Evolutionary conservation across 1,140 invertebrate genomes (phyloP), one percentile per base, ranked within the genome.

Genomic region (Propsilocerus akamusi): DNA sequence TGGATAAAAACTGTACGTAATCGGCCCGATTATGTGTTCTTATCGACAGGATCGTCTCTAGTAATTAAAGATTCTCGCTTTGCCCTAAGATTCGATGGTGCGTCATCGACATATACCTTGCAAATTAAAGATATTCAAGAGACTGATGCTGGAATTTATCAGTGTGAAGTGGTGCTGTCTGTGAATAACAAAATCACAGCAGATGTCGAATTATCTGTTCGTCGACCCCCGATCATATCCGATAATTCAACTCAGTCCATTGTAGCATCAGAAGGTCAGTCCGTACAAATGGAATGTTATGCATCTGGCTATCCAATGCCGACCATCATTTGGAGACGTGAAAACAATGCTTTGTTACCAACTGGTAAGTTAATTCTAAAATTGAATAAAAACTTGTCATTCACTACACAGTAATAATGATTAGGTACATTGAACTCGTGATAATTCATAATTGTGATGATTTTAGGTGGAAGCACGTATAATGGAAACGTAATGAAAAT

Each of bases 61-160:
- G 88, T 93, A 57, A 75, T 93, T 50, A 78, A 80, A 54, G 89
- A 94, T 62, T 87, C 83, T 30, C 73, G 90, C 55, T 93, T 92
- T 64, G 73, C 86, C 24, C 68, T 94, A n/a, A 72, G 83, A 51
- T 83, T 81, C 57, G 86, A 92, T 64, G 74, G 71, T 1, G 74
- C 78, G 0, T 83, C 81, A 1, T 80, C 81, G 8, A 88, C 83
- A 0, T 91, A 84, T 56, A 81, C 80, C 24, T 66, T 91, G 41
- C 84, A 87, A 78, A 83, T 94, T n/a, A 91, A 88, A 67, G 89
- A 94, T 59, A 88, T 94, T 48, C 89, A 94, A 72, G 90, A 95
- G 67, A 91, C 86, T 0, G 90, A 95, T 65, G 86, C 86, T 1
- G 90, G 87, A 22, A 76, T 73, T 55, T 94, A 94, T 62, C 77